Conservation (phyloP, 2,888 invertebrate genomes). For the Lithophane ornitopus region DNA sequence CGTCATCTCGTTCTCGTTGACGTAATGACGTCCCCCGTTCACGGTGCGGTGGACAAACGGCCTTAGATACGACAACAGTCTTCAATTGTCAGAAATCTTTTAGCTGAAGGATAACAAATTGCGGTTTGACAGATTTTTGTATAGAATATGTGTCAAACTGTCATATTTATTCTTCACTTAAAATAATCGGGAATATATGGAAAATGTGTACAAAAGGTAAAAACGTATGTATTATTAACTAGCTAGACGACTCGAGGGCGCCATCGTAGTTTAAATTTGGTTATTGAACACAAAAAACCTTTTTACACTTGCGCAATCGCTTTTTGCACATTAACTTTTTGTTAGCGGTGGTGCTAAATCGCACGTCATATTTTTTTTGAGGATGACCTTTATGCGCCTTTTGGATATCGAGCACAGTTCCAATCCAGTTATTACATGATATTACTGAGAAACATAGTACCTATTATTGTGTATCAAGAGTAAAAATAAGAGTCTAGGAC, state of each 20-base stretch:
- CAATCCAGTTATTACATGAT: slow-evolving; percentile 8
- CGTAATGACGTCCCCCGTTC: no score
- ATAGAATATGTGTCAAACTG: neutral
- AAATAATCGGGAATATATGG: neutral
- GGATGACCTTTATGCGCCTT: slow-evolving; percentile 10
- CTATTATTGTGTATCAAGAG: neutral
- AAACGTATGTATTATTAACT: neutral
- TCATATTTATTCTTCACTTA: neutral
- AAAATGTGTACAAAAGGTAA: neutral
- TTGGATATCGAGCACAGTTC: slow-evolving; percentile 34
- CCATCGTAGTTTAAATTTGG: slow-evolving; percentile 14
- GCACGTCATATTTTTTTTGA: neutral
- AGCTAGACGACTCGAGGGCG: neutral
- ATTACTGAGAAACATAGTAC: neutral
- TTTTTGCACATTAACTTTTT: slow-evolving; percentile 47
- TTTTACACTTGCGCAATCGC: slow-evolving; percentile 17
- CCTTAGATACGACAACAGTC: no score
- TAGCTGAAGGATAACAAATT: neutral
- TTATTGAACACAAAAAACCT: slow-evolving; percentile 16
- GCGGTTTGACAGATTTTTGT: neutral
- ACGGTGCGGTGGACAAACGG: no score
- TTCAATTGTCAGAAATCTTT: neutral
- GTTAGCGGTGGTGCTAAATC: slow-evolving; percentile 4
- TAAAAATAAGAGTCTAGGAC: neutral
- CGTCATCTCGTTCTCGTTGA: no score